Base-by-base conservation (phyloP, 2,888 invertebrate genomes). In the Eupithecia subumbrata region DNA sequence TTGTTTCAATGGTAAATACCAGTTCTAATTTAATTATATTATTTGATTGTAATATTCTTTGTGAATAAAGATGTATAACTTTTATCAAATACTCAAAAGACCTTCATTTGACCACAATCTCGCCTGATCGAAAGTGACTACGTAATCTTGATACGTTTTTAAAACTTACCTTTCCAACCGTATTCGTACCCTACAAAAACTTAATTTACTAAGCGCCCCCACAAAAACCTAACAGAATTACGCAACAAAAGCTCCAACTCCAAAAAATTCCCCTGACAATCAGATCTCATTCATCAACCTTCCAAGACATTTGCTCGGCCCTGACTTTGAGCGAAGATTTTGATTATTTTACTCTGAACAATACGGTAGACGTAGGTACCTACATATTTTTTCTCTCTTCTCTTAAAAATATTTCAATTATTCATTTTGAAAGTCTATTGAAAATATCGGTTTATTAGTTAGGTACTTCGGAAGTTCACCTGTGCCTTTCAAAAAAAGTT, bases 301-400 rank as follows among this genome's bases (percentile, higher is more conserved):
- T 72, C 74, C 72, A 72, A 77, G 77, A 77, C 70, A 64, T 60
- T 68, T 66, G 43, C 34, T 37, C 66, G 37, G n/a, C 66, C 66
- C 66, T 37, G 66, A 67, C 37, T 67, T n/a, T 40, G 66, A 12
- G 12, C 5, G n/a, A 14, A 25, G 60, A 12, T 60, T 60, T 60
- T 22, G 56, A 56, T 56, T 60, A 25, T 60, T 60, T 60, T 60
- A 56, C 22, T 1, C 5, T 9, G n/a, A 56, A 48, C 48, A 48
- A n/a, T 48, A 48, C 48, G 48, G 18, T n/a, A 48, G 48, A 48
- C 2, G 18, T 48, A 48, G 18, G 8, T 18, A 7, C 18, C 8
- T 14, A 14, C 1, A 14, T 14, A 14, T 43, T 14, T 43, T 43
- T 9, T 43, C 14, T 43, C 5, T 14, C 14, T 14, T 43, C 14